Conservation (phyloP, 2,113 vertebrate species). For the Pomatostomus ruficeps region DNA sequence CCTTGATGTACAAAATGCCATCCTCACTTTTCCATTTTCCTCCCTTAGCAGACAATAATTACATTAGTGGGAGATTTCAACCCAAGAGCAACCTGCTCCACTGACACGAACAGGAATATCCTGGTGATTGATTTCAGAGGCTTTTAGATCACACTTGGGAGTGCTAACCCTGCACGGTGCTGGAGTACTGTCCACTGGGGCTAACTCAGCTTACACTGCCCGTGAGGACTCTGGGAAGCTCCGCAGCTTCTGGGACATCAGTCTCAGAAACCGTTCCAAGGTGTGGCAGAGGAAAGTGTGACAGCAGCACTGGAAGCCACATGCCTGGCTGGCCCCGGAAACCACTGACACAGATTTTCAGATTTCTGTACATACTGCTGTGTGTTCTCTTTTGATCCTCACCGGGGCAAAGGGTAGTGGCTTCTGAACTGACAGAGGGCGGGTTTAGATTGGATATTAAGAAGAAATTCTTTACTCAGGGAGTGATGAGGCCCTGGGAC, state of each 20-base stretch:
- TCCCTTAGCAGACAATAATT: not conserved
- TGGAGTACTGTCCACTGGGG: not conserved
- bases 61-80: not conserved
- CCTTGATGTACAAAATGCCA: not conserved
- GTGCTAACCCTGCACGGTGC: not conserved
- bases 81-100: not conserved
- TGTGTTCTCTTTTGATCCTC: not conserved
- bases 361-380: fast-evolving
- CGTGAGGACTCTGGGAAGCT: not conserved
- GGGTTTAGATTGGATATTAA: not conserved
- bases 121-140: not conserved
- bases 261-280: not conserved
- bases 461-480: not conserved
- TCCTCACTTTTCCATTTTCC: not conserved
- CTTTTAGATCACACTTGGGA: not conserved
- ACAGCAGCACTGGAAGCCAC: not conserved
- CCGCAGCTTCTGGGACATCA: not conserved
- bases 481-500: not conserved
- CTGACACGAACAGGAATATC: not conserved
- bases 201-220: not conserved
- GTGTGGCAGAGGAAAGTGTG: not conserved
- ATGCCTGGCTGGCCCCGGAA: not conserved
- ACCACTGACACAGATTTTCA: not conserved
- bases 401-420: not conserved
- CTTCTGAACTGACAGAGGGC: not conserved